Conservation (phyloP, 1,140 invertebrate species). For the Caerostris extrusa region DNA sequence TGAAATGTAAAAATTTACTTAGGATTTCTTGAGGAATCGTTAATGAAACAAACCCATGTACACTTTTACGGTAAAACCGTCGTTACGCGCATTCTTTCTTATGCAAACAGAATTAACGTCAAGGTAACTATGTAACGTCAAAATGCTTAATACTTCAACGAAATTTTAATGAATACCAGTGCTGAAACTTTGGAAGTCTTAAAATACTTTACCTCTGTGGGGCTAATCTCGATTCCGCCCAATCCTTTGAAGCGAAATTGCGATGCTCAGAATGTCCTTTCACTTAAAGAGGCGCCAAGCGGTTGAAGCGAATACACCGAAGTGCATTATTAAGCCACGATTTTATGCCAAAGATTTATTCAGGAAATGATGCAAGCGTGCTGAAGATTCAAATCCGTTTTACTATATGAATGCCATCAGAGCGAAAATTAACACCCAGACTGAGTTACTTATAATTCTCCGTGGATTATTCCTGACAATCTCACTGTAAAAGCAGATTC, state of each 20-base stretch:
- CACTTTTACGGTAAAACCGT: no score
- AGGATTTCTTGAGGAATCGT: no score
- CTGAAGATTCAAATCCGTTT: not conserved
- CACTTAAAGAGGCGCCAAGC: conserved; percentile 30
- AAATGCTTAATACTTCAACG: not conserved
- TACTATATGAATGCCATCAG: not conserved
- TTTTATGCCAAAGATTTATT: conserved; percentile 24
- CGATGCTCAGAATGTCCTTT: not conserved
- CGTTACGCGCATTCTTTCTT: no score
- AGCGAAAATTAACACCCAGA: not conserved
- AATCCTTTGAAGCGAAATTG: conserved; percentile 41
- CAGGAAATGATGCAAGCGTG: not conserved
- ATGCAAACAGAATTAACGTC: no score
- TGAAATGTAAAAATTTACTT: no score
- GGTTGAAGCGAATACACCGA: not conserved
- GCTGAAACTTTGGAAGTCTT: conserved; percentile 32
- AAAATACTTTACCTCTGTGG: not conserved
- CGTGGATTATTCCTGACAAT: not conserved
- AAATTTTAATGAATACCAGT: not conserved
- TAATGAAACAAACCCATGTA: no score
- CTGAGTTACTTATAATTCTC: not conserved
- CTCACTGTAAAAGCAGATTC: not conserved
- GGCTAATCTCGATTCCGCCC: not conserved
- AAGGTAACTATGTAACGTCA: no score
- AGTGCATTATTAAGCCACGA: conserved; percentile 18